These are phyloP conservation scores for Vulpes vulpes DNA, from an alignment of 2,113 vertebrate species.

Conservation along the genomic window DNA sequence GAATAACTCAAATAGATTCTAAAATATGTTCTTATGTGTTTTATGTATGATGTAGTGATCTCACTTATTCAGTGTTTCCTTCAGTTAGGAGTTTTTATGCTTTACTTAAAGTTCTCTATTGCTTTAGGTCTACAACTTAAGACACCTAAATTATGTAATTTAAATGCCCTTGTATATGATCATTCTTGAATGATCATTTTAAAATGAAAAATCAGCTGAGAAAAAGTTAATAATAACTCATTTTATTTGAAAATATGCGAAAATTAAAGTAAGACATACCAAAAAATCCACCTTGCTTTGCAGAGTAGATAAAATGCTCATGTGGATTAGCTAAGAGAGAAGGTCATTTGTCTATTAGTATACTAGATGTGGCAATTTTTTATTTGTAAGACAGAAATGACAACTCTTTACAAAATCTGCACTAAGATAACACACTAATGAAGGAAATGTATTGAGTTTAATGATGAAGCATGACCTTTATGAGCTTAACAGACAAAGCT, in stretches of 20 bases:
- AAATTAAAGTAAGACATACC: neutral
- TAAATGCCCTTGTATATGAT: neutral
- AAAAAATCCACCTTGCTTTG: neutral
- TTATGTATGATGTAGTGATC: neutral
- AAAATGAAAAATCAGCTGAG: neutral
- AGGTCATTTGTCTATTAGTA: neutral
- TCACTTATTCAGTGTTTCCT: neutral
- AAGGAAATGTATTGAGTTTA: neutral
- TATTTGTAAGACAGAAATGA: conserved; percentile 14
- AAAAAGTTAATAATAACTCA: neutral
- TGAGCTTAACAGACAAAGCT: neutral
- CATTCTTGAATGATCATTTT: neutral
- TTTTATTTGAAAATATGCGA: neutral
- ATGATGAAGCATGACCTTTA: conserved; percentile 25
- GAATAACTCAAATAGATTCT: neutral
- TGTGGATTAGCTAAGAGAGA: neutral
- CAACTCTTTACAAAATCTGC: neutral
- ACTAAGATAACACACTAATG: neutral
- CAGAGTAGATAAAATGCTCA: neutral
- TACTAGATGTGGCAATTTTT: neutral
- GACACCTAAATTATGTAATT: neutral
- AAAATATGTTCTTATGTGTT: neutral
- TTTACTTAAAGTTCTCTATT: neutral
- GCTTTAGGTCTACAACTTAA: neutral
- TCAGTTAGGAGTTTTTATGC: neutral